Conservation (phyloP, 2,113 vertebrate species). For the Chionomys nivalis region DNA sequence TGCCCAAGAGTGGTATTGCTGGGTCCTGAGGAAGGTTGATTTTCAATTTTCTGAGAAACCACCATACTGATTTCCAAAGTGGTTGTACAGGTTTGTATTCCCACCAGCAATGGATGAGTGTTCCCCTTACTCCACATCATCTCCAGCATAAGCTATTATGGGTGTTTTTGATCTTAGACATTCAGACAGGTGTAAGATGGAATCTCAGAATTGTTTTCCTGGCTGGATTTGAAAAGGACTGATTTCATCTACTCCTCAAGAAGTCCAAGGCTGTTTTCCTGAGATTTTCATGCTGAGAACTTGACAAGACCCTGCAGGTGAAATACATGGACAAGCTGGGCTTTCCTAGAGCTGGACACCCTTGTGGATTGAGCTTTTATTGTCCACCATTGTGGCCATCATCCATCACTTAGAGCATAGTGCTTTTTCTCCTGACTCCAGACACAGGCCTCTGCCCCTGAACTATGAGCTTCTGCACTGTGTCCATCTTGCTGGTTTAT, state of each 20-base stretch:
- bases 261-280: conserved; percentile 16
- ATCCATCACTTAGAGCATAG: neutral
- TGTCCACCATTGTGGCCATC: neutral
- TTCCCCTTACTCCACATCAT: too few species aligned
- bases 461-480: neutral
- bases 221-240: neutral
- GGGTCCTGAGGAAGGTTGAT: too few species aligned
- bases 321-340: neutral
- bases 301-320: neutral
- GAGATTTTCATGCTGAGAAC: neutral
- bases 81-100: too few species aligned
- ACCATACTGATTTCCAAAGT: too few species aligned
- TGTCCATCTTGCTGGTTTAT: neutral
- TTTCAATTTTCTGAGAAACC: too few species aligned
- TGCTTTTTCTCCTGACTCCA: accelerated
- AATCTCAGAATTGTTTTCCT: too few species aligned
- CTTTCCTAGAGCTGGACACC: too few species aligned
- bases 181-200: too few species aligned
- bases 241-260: neutral
- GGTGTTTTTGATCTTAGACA: too few species aligned
- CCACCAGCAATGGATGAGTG: too few species aligned
- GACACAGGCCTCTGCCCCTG: neutral
- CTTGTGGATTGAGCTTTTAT: neutral
- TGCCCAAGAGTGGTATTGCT: too few species aligned
- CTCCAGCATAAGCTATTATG: too few species aligned